A percentile compares a stretch with the other conserved stretches of the same genome.
These are phyloP conservation scores for Ditula angustiorana DNA, from an alignment of 2,888 invertebrate species.

Conservation along the genomic window DNA sequence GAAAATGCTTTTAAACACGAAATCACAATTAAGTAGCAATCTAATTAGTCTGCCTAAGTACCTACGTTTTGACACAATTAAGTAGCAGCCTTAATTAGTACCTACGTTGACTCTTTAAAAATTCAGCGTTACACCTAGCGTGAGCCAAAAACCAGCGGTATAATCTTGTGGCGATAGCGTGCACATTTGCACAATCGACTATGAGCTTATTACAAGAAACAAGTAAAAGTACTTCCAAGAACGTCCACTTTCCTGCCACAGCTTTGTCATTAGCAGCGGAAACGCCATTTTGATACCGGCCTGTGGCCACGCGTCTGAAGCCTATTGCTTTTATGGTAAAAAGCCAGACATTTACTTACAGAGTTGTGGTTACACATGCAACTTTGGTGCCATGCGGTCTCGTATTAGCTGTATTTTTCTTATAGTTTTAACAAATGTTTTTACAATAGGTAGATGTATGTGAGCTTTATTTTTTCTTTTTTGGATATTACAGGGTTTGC, in stretches of 20 bases:
- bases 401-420: not conserved
- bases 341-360: slow-evolving; percentile 13
- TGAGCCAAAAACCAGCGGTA: not conserved
- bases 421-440: too few relatives aligned
- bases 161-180: slow-evolving; percentile 8
- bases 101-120: too few relatives aligned
- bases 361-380: slow-evolving; percentile 9
- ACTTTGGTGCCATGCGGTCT: slow-evolving; percentile 31
- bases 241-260: slow-evolving; percentile 52
- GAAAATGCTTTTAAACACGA: too few relatives aligned
- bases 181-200: slow-evolving; percentile 12
- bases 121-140: not conserved
- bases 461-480: too few relatives aligned
- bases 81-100: too few relatives aligned
- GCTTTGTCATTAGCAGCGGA: slow-evolving; percentile 57
- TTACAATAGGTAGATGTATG: too few relatives aligned
- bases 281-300: slow-evolving; percentile 55
- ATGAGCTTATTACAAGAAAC: slow-evolving; percentile 8
- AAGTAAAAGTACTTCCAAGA: slow-evolving; percentile 44
- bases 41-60: too few relatives aligned
- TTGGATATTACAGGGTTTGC: too few relatives aligned
- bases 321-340: not conserved
- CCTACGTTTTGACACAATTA: too few relatives aligned
- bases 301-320: slow-evolving; percentile 21
- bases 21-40: too few relatives aligned